phyloP scores from a whole-genome alignment of 2,888 invertebrate genomes.

The Hanleya hanleyi region DNA sequence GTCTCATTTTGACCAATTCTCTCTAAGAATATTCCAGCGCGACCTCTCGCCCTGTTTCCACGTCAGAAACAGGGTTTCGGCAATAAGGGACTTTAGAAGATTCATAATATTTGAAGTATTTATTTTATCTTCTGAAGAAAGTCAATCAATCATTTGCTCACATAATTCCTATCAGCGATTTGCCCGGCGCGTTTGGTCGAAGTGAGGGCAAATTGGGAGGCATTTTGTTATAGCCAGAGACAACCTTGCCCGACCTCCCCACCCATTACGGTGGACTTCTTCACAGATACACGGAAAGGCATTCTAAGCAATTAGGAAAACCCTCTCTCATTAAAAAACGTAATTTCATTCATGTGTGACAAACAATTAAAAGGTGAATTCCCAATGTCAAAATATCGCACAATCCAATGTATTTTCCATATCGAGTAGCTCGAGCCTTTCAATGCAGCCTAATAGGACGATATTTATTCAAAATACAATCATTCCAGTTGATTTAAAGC shows the following conservation, averaged over 20 bases:
- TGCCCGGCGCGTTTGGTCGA: neutral
- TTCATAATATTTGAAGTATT: constrained; percentile 8
- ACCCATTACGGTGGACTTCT: neutral
- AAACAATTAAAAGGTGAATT: neutral
- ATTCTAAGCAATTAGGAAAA: constrained; percentile 4
- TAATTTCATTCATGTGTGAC: constrained; percentile 3
- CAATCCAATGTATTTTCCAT: neutral
- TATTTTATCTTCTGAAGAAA: neutral
- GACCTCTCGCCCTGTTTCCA: neutral
- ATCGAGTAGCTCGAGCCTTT: too few relatives aligned
- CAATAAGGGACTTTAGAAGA: constrained; percentile 1
- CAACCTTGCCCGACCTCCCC: neutral
- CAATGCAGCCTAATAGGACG: too few relatives aligned
- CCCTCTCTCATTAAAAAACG: neutral
- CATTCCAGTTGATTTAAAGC: too few relatives aligned
- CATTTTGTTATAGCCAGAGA: too few relatives aligned
- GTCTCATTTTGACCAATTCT: neutral
- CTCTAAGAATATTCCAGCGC: too few relatives aligned
- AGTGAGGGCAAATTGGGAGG: neutral
- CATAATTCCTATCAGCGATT: neutral
- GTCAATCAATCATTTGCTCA: neutral
- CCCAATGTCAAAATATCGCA: neutral
- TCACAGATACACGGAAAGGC: neutral
- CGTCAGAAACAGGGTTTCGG: neutral
- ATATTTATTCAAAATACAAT: too few relatives aligned